Evolutionary conservation across 1,140 invertebrate genomes (phyloP).

Genomic region (Asbolus verrucosus): DNA sequence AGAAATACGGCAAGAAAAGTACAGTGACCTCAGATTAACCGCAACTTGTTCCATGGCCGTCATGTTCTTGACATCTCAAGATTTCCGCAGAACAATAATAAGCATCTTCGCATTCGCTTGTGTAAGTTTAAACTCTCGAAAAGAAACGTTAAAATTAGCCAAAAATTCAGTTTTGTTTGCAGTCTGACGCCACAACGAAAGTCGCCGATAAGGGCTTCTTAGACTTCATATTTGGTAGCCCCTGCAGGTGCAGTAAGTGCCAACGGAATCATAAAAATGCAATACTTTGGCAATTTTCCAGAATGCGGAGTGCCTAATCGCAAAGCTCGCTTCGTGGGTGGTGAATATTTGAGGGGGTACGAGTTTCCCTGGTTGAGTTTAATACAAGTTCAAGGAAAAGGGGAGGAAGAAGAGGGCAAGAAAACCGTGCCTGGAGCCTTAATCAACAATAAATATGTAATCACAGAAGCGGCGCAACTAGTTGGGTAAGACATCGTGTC

Average conservation of each 20-base stretch:
- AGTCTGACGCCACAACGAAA: neutral
- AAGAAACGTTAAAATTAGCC: neutral
- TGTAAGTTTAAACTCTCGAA: constrained; percentile 33
- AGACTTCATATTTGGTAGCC: constrained; percentile 46
- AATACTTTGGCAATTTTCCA: constrained; percentile 49
- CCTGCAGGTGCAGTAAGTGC: constrained; percentile 55
- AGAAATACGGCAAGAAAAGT: constrained; percentile 14
- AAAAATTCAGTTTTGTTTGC: constrained; percentile 1
- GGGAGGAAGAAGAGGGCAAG: constrained; percentile 25
- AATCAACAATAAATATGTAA: constrained; percentile 70
- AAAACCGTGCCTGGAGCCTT: constrained; percentile 65
- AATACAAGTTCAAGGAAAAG: constrained; percentile 56
- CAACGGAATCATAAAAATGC: neutral
- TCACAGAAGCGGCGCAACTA: constrained; percentile 68
- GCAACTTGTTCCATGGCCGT: constrained; percentile 16
- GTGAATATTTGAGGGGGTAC: constrained; percentile 66
- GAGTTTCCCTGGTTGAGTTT: constrained; percentile 68
- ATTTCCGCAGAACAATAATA: constrained; percentile 20
- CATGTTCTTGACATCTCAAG: constrained; percentile 9
- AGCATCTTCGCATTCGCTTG: neutral
- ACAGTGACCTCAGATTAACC: constrained; percentile 24
- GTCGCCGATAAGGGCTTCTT: constrained; percentile 42
- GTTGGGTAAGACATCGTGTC: too few relatives aligned
- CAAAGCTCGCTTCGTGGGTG: constrained; percentile 64
- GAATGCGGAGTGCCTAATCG: constrained; percentile 60